phyloP scores from a whole-genome alignment of 2,113 vertebrate species.

The Aphyosemion australe region DNA sequence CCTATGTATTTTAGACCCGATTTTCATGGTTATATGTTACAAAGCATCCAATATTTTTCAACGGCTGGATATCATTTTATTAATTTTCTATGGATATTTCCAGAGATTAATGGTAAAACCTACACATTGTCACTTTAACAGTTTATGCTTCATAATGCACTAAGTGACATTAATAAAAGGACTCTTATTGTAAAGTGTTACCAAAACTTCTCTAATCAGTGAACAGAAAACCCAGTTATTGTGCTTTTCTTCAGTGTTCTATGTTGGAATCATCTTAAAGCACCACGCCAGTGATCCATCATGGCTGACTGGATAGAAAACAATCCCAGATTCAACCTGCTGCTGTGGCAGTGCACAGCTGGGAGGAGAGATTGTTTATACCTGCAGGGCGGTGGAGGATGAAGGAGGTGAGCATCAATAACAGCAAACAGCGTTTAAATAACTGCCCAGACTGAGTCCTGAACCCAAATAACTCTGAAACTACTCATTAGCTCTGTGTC shows the following conservation, averaged over 20 bases:
- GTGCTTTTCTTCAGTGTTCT: constrained; percentile 27
- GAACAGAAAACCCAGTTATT: constrained; percentile 29
- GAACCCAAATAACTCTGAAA: constrained; percentile 25
- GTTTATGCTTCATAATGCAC: too few species aligned
- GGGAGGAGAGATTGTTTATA: constrained; percentile 55
- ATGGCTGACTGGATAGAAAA: constrained; percentile 57
- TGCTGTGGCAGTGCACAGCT: constrained; percentile 46
- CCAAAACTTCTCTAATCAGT: constrained; percentile 27
- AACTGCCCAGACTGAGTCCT: constrained; percentile 29
- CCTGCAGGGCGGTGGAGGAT: constrained; percentile 54
- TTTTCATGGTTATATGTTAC: too few species aligned
- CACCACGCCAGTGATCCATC: constrained; percentile 65
- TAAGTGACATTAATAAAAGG: too few species aligned
- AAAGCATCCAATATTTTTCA: too few species aligned
- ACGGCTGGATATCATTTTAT: too few species aligned
- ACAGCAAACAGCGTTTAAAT: constrained; percentile 42
- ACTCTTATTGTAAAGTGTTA: too few species aligned
- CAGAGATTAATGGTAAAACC: too few species aligned
- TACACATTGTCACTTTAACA: too few species aligned
- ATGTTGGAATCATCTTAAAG: constrained; percentile 54
- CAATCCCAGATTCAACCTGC: constrained; percentile 65
- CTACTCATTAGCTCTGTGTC: too few species aligned
- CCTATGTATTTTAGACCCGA: too few species aligned
- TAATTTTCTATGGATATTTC: too few species aligned
- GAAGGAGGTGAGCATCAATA: constrained; percentile 51